These are phyloP conservation scores for Tupiocoris notatus DNA, from an alignment of 2,888 invertebrate species.

Conservation along the genomic window DNA sequence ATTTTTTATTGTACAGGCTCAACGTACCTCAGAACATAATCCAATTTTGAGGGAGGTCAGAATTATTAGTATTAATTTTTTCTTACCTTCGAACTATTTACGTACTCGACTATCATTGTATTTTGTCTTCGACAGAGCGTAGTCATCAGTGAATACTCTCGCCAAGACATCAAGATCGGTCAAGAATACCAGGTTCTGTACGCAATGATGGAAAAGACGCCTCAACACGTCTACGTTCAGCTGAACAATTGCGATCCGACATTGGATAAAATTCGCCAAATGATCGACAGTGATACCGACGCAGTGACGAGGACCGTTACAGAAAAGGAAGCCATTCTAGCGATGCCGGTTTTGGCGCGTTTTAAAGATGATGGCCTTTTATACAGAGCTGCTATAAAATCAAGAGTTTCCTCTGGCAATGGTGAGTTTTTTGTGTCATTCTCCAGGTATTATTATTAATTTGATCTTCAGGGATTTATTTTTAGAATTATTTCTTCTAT, in stretches of 20 bases:
- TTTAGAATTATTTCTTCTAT: too few species aligned
- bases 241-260: conserved; percentile 2
- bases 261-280: conserved; percentile 13
- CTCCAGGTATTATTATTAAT: not conserved
- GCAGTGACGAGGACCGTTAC: not conserved
- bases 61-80: too few species aligned
- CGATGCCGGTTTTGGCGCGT: conserved; percentile 27
- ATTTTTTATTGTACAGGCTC: too few species aligned
- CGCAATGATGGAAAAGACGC: conserved; percentile 21
- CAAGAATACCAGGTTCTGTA: conserved; percentile 24
- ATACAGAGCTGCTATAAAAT: conserved; percentile 24
- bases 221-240: conserved; percentile 28
- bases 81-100: too few species aligned
- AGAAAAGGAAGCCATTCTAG: not conserved
- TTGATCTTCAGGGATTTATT: too few species aligned
- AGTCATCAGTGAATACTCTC: conserved; percentile 29
- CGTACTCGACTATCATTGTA: too few species aligned
- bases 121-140: too few species aligned
- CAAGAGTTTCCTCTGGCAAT: conserved; percentile 10
- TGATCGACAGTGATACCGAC: conserved; percentile 12
- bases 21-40: too few species aligned
- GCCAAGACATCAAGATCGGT: conserved; percentile 8
- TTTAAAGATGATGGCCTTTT: conserved; percentile 29
- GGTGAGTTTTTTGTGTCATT: not conserved
- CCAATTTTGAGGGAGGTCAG: too few species aligned